These are phyloP conservation scores for Meles meles DNA, from an alignment of 2,113 vertebrate genomes.

Conservation along the genomic window DNA sequence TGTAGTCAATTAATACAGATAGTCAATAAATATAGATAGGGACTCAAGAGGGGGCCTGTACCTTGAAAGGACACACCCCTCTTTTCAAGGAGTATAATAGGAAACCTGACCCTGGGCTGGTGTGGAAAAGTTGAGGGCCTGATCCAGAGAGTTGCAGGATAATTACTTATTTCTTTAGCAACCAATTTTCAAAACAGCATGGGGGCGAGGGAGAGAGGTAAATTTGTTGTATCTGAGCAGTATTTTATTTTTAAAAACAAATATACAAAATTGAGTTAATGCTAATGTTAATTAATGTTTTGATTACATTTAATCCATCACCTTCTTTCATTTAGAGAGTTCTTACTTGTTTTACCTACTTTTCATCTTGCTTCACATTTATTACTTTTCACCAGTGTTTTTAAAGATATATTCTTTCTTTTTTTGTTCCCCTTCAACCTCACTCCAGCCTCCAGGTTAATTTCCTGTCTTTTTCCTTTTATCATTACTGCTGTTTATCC, in stretches of 20 bases:
- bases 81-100: constrained; percentile 16
- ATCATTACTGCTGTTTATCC: background rate
- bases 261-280: constrained; percentile 52
- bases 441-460: background rate
- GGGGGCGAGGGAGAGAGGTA: constrained; percentile 9
- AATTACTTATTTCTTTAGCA: constrained; percentile 48
- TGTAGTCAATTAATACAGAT: constrained; percentile 43
- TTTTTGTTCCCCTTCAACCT: background rate
- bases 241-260: constrained; percentile 51
- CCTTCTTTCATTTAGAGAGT: background rate
- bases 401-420: background rate
- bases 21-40: constrained; percentile 45
- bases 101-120: background rate
- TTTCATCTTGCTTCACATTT: background rate
- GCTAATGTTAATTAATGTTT: background rate
- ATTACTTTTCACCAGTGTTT: background rate
- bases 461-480: background rate
- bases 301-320: constrained; percentile 52
- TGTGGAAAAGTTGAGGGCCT: background rate
- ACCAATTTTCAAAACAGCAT: background rate
- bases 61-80: background rate
- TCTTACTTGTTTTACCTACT: background rate
- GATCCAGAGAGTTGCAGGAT: background rate
- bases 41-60: background rate
- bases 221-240: constrained; percentile 24